Percentiles rank a stretch among this genome's conserved stretches.
These are phyloP conservation scores for Geodia barretti DNA, from an alignment of 37 sponge, comb jelly and placozoan genomes.

Conservation along the genomic window DNA sequence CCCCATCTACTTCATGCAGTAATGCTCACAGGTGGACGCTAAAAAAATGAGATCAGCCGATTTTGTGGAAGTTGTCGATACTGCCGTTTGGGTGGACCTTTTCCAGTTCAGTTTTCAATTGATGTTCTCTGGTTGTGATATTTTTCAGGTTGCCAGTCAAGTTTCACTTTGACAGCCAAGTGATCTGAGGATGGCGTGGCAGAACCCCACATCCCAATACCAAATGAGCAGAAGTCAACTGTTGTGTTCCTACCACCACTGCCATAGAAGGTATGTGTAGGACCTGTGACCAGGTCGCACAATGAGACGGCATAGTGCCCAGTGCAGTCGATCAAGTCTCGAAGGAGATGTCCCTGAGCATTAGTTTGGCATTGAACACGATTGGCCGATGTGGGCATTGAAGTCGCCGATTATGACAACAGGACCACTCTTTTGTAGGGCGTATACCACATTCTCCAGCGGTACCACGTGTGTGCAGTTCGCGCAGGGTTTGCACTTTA, in stretches of 20 bases:
- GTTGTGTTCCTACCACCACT: neutral
- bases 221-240: neutral
- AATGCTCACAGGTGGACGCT: neutral
- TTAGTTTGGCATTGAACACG: neutral
- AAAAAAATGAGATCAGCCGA: neutral
- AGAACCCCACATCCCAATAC: neutral
- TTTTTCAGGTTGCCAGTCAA: neutral
- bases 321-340: neutral
- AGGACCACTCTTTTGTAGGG: no score
- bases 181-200: neutral
- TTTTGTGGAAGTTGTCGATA: neutral
- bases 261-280: neutral
- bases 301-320: neutral
- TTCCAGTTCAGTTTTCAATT: neutral
- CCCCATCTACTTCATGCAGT: neutral
- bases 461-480: no score
- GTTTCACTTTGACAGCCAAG: neutral
- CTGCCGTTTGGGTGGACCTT: neutral
- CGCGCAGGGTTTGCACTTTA: no score
- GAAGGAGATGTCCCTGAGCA: neutral
- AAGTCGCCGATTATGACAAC: no score
- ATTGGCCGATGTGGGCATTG: no score
- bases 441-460: no score
- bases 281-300: neutral
- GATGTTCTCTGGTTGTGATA: neutral